A percentile compares a stretch with the other conserved stretches of the same genome.
Evolutionary conservation across 2,113 vertebrate genomes (phyloP).

Genomic region (Pyxicephalus adspersus): DNA sequence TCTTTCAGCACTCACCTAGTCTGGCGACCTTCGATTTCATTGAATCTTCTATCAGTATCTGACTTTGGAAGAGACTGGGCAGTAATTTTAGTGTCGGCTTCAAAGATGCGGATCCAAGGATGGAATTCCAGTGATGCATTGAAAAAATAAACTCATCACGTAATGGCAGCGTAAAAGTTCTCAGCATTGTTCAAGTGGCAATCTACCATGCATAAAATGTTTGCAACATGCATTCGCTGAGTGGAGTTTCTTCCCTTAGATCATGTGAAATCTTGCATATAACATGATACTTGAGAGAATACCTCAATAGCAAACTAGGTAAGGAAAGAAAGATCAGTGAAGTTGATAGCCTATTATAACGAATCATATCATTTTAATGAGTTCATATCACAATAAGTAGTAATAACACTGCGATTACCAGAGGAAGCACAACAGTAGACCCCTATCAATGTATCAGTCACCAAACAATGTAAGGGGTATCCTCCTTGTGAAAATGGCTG

Average conservation of each 20-base stretch:
- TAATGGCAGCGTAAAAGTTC: conserved; percentile 69
- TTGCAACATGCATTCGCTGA: background rate
- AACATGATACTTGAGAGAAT: background rate
- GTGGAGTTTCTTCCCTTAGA: background rate
- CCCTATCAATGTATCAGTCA: too few species aligned
- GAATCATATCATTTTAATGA: too few species aligned
- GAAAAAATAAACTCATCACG: conserved; percentile 64
- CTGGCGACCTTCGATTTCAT: conserved; percentile 98
- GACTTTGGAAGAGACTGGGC: conserved; percentile 69
- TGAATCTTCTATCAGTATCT: conserved; percentile 91
- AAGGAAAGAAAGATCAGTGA: too few species aligned
- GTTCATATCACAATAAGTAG: too few species aligned
- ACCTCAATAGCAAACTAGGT: too few species aligned
- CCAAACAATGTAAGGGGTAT: too few species aligned
- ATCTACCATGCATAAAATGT: conserved; percentile 20
- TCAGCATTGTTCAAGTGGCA: conserved; percentile 70
- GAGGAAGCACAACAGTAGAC: too few species aligned
- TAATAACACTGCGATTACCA: too few species aligned
- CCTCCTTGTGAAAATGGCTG: too few species aligned
- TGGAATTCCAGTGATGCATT: conserved; percentile 83
- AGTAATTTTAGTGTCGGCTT: conserved; percentile 85
- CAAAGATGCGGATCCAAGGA: conserved; percentile 82
- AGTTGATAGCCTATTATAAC: too few species aligned
- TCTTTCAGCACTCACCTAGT: conserved; percentile 90
- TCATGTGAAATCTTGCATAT: background rate